A percentile compares a stretch with the other conserved stretches of the same genome.
Evolutionary conservation across 2,888 invertebrate genomes (phyloP).

Genomic region (Crocallis elinguaria): DNA sequence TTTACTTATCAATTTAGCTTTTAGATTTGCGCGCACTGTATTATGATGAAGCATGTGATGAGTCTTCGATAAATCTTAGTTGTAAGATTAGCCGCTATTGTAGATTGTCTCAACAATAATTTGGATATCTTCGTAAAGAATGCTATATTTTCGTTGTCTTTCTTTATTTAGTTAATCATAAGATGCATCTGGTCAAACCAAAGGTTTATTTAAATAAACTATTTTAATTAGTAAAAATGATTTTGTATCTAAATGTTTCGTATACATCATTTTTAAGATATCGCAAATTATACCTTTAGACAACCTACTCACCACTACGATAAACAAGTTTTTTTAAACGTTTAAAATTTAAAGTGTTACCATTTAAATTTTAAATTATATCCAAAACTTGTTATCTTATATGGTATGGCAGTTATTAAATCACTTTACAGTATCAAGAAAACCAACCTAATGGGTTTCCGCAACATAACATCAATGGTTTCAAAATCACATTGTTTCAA

Average conservation of each 20-base stretch:
- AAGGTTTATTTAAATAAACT: no score
- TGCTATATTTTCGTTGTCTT: no score
- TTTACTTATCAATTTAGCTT: no score
- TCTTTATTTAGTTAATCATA: no score
- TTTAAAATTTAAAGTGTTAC: constrained; percentile 4
- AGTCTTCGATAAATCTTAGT: constrained; percentile 16
- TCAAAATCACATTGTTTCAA: constrained; percentile 72
- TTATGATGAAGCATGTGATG: constrained; percentile 8
- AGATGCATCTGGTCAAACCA: no score
- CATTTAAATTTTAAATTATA: constrained; percentile 25
- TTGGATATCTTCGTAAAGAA: constrained; percentile 1
- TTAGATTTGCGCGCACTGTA: background rate
- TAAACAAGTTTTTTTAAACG: constrained; percentile 5
- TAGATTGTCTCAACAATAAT: background rate
- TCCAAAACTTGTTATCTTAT: constrained; percentile 37
- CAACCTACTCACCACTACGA: background rate
- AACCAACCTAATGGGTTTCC: constrained; percentile 70
- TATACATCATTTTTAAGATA: no score
- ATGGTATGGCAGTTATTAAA: constrained; percentile 29
- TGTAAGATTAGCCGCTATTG: constrained; percentile 4
- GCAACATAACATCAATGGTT: constrained; percentile 75
- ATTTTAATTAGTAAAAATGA: no score
- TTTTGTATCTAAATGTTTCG: no score
- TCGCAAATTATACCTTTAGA: constrained; percentile 1
- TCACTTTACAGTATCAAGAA: constrained; percentile 64